Conservation (phyloP, 2,797 vertebrate genomes). For the Morelia viridis region DNA sequence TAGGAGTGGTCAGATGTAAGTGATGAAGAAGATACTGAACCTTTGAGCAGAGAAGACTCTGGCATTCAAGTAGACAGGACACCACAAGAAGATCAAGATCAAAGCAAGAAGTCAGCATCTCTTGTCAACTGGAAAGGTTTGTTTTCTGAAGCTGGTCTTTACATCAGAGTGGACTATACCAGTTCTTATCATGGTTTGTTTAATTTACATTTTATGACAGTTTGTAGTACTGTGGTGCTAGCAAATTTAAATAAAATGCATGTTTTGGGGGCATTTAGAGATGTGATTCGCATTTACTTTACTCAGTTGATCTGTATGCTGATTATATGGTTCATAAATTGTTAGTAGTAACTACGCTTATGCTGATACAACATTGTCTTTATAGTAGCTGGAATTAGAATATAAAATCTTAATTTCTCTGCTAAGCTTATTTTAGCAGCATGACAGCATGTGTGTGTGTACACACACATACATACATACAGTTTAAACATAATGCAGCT, state of each 20-base stretch:
- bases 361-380: neutral
- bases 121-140: slow-evolving; percentile 85
- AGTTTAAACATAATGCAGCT: neutral
- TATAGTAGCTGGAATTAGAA: neutral
- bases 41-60: slow-evolving; percentile 94
- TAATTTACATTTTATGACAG: neutral
- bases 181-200: neutral
- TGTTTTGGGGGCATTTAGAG: neutral
- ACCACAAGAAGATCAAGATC: slow-evolving; percentile 88
- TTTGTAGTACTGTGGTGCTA: neutral
- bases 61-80: slow-evolving; percentile 95
- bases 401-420: neutral
- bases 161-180: neutral
- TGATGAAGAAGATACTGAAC: slow-evolving; percentile 86
- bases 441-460: neutral
- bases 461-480: too few relatives aligned
- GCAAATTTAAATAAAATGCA: neutral
- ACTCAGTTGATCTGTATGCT: neutral
- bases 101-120: slow-evolving; percentile 76
- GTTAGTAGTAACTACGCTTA: neutral
- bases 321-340: neutral
- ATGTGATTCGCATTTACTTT: neutral
- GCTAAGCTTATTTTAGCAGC: neutral
- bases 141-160: neutral
- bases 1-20: slow-evolving; percentile 96